phyloP scores from a whole-genome alignment of 2,888 invertebrate species.

The Meloe dianella region DNA sequence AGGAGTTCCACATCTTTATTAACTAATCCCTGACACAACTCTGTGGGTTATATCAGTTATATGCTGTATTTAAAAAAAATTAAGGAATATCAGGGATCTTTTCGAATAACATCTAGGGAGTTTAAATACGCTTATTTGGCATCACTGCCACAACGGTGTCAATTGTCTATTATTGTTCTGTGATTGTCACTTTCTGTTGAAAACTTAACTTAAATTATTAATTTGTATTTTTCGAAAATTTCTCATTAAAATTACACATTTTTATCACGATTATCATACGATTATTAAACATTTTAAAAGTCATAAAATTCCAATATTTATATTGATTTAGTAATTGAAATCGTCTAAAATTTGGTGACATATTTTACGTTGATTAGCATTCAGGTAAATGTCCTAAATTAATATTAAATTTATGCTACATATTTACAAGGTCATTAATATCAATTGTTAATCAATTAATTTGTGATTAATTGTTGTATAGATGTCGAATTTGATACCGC shows the following conservation, averaged over 20 bases:
- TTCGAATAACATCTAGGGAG: no score
- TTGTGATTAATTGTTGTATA: conserved; percentile 27
- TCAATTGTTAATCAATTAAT: background rate
- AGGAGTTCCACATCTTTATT: no score
- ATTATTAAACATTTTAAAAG: background rate
- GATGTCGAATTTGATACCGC: conserved; percentile 64
- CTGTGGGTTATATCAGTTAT: no score
- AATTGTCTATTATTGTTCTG: no score
- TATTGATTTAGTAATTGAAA: background rate
- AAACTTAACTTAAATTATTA: background rate
- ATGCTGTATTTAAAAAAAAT: no score
- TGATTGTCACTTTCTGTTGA: background rate
- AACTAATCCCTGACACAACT: no score
- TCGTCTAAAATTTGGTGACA: conserved; percentile 20
- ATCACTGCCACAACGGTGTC: background rate
- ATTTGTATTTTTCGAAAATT: background rate
- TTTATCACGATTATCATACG: background rate
- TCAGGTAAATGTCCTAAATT: conserved; percentile 26
- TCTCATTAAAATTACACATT: background rate
- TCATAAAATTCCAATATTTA: background rate
- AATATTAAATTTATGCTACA: background rate
- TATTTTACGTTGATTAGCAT: conserved; percentile 23
- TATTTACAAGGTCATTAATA: background rate
- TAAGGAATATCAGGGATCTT: no score
- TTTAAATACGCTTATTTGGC: no score